Conservation (phyloP, 2,797 vertebrate genomes). For the Heliangelus exortis region DNA sequence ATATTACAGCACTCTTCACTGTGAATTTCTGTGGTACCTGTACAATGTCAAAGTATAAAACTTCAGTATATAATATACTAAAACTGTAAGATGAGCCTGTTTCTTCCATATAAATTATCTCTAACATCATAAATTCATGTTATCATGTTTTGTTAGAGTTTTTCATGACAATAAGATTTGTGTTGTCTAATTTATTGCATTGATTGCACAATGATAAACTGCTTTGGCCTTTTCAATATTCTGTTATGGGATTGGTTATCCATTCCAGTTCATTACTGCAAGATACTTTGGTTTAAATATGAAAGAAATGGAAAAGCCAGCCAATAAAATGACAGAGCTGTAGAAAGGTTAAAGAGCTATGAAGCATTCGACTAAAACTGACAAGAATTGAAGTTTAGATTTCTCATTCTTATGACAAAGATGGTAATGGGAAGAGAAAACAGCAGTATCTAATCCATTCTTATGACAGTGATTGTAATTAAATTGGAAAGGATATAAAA, state of each 20-base stretch:
- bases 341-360: constrained; percentile 46
- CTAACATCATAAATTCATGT: background rate
- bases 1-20: background rate
- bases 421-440: constrained; percentile 56
- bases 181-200: constrained; percentile 28
- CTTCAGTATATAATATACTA: background rate
- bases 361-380: background rate
- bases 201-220: constrained; percentile 51
- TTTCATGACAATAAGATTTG: constrained; percentile 22
- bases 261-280: constrained; percentile 22
- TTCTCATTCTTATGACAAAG: constrained; percentile 54
- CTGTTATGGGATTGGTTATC: constrained; percentile 38
- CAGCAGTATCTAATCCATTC: constrained; percentile 47
- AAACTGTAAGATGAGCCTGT: background rate
- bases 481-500: constrained; percentile 49
- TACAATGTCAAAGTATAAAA: background rate
- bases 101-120: background rate
- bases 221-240: constrained; percentile 46
- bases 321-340: constrained; percentile 45
- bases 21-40: background rate
- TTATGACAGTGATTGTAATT: constrained; percentile 54
- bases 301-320: constrained; percentile 34
- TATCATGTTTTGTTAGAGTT: constrained; percentile 23
- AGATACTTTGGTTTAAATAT: constrained; percentile 4
- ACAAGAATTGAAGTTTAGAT: constrained; percentile 35